A percentile compares a stretch with the other conserved stretches of the same genome.
These are phyloP conservation scores for Silurus glanis DNA, from an alignment of 2,113 vertebrate species.

Conservation along the genomic window DNA sequence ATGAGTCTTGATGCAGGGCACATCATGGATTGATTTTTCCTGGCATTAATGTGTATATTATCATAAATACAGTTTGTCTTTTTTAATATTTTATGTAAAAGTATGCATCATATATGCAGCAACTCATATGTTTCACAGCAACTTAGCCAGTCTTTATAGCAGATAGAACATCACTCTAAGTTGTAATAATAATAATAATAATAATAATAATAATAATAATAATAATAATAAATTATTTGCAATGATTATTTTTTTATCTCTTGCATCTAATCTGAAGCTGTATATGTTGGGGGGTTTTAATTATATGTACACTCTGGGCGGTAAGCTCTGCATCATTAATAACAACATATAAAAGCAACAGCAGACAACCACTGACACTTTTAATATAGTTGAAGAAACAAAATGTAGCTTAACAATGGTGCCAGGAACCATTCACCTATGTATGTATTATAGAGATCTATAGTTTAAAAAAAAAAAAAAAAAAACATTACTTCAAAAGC, in stretches of 20 bases:
- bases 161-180: conserved; percentile 47
- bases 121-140: conserved; percentile 59
- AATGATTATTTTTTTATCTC: conserved; percentile 71
- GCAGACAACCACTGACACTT: conserved; percentile 76
- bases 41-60: conserved; percentile 21
- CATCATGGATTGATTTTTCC: neutral
- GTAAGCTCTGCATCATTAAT: conserved; percentile 71
- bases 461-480: conserved; percentile 69
- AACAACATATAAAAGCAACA: conserved; percentile 76
- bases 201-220: neutral
- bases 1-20: neutral
- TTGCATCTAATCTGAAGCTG: conserved; percentile 69
- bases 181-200: no score
- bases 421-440: conserved; percentile 69
- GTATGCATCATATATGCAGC: neutral
- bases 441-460: conserved; percentile 53
- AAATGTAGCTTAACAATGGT: conserved; percentile 73
- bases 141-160: conserved; percentile 56
- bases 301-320: conserved; percentile 67
- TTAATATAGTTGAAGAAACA: conserved; percentile 78
- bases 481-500: conserved; percentile 63
- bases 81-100: neutral
- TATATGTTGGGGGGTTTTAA: conserved; percentile 71
- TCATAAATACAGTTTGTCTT: neutral
- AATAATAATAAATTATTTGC: conserved; percentile 66